Evolutionary conservation across 1,140 invertebrate genomes (phyloP), one percentile per base, ranked within the genome.

Genomic region (Drosophila nasuta): DNA sequence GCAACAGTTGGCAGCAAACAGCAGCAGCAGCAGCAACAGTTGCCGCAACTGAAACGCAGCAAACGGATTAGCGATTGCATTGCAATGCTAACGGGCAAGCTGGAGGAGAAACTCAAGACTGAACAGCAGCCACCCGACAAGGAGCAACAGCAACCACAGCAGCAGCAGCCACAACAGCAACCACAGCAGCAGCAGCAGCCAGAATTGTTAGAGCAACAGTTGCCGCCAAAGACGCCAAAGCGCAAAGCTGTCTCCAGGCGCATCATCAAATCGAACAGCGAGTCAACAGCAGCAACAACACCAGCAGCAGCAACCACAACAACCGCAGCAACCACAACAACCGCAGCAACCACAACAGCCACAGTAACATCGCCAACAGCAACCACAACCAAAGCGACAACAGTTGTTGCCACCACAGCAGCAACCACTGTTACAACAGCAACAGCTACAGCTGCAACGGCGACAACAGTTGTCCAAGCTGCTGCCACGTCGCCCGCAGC

Each of bases 31-130:
- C 58, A 7, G 64, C 74, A 46, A 3, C 58, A 7, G 13, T 28
- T 54, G 49, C 71, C 60, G 33, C 60, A 49, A 13, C 82, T 70
- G 65, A 92, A 86, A 83, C 91, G 90, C 64, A 92, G 77, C 92
- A 94, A 92, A 63, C 92, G 93, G 83, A 93, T 94, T 13, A 94
- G 93, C 79, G 94, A 94, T 82, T 94, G 94, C 81, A 94, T 94
- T 30, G 94, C 94, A 10, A 94, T 94, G 93, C 78, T 94, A 15
- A 94, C 93, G 0, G 93, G 93, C 45, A 94, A 94, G 85, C 75
- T 93, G 46, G 91, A 93, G 73, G 91, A 93, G 79, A 92, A 93
- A 76, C 68, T 92, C 8, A 92, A 92, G 68, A 92, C 91, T 63
- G 91, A 91, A 75, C 71, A 87, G 41, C 77, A 77, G 65, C 62